phyloP scores from a whole-genome alignment of 2,797 vertebrate species.

The Psittacula echo region DNA sequence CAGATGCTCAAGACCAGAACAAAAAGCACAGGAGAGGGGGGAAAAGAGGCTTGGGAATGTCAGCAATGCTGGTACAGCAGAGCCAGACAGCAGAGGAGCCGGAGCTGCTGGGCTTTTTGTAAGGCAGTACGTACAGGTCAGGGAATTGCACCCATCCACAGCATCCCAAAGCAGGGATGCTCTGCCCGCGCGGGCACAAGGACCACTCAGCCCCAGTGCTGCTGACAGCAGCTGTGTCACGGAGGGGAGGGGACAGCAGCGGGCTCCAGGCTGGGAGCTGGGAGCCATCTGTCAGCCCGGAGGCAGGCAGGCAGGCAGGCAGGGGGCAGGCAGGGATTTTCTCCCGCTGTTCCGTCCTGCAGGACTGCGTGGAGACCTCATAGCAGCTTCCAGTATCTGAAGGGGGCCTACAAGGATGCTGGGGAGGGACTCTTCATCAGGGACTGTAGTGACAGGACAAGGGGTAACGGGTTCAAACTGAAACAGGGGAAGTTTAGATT shows the following conservation, averaged over 20 bases:
- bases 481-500: too few species aligned
- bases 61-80: background rate
- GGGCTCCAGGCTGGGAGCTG: background rate
- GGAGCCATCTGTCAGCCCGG: slow-evolving; percentile 47
- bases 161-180: background rate
- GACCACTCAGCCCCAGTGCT: background rate
- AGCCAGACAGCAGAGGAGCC: background rate
- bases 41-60: background rate
- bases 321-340: slow-evolving; percentile 3
- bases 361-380: background rate
- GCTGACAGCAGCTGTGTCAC: slow-evolving; percentile 11
- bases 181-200: background rate
- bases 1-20: accelerated
- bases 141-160: background rate
- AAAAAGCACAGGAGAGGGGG: background rate
- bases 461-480: too few species aligned
- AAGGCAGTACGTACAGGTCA: background rate
- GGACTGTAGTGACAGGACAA: too few species aligned
- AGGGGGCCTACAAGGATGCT: too few species aligned
- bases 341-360: slow-evolving; percentile 19
- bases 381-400: too few species aligned
- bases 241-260: background rate
- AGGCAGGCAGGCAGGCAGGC: background rate
- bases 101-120: background rate
- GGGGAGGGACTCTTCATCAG: too few species aligned